A percentile compares a stretch with the other conserved stretches of the same genome.
These are phyloP conservation scores for Drosophila anceps DNA, from an alignment of 2,888 invertebrate genomes.

Conservation along the genomic window DNA sequence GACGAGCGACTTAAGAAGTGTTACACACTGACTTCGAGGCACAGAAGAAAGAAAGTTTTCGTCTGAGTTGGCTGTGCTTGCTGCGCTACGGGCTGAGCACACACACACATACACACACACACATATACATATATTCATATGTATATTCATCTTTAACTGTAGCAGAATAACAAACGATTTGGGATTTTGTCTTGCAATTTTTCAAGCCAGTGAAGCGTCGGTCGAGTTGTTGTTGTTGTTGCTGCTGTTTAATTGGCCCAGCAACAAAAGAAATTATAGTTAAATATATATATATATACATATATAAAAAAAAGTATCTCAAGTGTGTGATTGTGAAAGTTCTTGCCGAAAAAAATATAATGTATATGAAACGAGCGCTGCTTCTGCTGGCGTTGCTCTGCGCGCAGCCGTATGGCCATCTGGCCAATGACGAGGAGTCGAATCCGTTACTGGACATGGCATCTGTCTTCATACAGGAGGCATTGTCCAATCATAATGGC, in stretches of 20 bases:
- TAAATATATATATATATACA: conserved; percentile 24
- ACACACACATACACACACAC: background rate
- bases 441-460: conserved; percentile 90
- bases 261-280: conserved; percentile 41
- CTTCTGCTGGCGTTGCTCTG: conserved; percentile 78
- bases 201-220: conserved; percentile 66
- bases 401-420: conserved; percentile 76
- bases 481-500: conserved; percentile 84
- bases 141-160: background rate
- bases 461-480: conserved; percentile 89
- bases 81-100: conserved; percentile 20
- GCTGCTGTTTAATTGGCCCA: conserved; percentile 70
- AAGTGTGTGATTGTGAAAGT: conserved; percentile 83
- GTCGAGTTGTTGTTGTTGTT: conserved; percentile 27
- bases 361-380: conserved; percentile 79
- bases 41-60: conserved; percentile 85
- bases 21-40: conserved; percentile 71
- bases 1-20: conserved; percentile 82
- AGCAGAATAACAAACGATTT: conserved; percentile 42
- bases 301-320: conserved; percentile 61
- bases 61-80: conserved; percentile 79
- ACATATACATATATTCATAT: background rate
- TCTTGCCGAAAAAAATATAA: conserved; percentile 68
- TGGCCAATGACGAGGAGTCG: conserved; percentile 86
- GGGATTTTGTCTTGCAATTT: conserved; percentile 47